Evolutionary conservation across 2,797 vertebrate genomes (phyloP).

Genomic region (Siniperca undulata): DNA sequence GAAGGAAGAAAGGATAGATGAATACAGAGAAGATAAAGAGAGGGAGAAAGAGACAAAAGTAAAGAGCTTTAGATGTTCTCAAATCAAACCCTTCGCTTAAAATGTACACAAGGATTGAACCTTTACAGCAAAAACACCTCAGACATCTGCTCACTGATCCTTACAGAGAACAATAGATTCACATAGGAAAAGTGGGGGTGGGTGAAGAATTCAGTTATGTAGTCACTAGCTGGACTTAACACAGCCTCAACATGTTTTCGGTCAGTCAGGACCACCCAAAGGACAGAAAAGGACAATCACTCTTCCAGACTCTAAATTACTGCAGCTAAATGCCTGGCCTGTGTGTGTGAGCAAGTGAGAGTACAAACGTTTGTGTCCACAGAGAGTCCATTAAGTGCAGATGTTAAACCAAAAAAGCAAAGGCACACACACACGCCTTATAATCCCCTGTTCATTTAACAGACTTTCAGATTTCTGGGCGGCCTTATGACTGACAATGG

Average conservation of each 20-base stretch:
- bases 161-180: conserved; percentile 31
- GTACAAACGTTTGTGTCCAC: conserved; percentile 14
- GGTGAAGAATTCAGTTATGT: conserved; percentile 27
- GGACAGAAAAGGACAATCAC: conserved; percentile 40
- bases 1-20: conserved; percentile 2
- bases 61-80: neutral
- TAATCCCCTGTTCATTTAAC: conserved; percentile 23
- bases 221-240: conserved; percentile 27
- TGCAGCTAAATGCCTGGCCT: conserved; percentile 28
- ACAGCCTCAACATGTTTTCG: conserved; percentile 20
- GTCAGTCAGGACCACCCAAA: conserved; percentile 67
- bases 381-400: conserved; percentile 44
- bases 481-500: conserved; percentile 15
- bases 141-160: conserved; percentile 22
- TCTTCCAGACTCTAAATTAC: conserved; percentile 49
- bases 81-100: neutral
- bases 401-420: conserved; percentile 49
- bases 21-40: neutral
- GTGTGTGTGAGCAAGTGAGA: conserved; percentile 11
- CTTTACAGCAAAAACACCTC: conserved; percentile 24
- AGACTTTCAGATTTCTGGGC: conserved; percentile 41
- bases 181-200: conserved; percentile 35
- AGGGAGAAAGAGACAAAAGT: neutral
- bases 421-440: conserved; percentile 5
- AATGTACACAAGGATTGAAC: neutral